Evolutionary conservation across 1,140 invertebrate genomes (phyloP).

Genomic region (Ooceraea biroi): DNA sequence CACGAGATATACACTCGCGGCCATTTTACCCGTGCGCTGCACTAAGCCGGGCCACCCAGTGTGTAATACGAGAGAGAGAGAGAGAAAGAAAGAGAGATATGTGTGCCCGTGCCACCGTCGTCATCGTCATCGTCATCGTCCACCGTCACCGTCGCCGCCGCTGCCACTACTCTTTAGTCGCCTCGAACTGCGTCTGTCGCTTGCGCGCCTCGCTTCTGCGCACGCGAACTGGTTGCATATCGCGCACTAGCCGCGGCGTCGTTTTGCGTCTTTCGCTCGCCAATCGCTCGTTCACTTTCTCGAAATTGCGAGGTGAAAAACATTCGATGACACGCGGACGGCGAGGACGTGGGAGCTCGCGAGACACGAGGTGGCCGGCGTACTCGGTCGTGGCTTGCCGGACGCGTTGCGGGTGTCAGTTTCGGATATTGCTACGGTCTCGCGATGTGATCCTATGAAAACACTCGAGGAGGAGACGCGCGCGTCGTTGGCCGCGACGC

Average conservation of each 20-base stretch:
- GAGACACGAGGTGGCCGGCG: constrained; percentile 1
- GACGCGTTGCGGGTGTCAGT: background rate
- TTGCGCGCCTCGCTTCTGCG: constrained; percentile 72
- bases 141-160: constrained; percentile 21
- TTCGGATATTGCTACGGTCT: background rate
- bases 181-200: constrained; percentile 71
- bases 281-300: constrained; percentile 28
- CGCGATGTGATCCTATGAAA: constrained; percentile 22
- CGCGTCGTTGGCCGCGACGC: background rate
- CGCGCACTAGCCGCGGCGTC: constrained; percentile 4
- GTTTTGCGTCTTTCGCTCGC: constrained; percentile 54
- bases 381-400: background rate
- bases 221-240: constrained; percentile 59
- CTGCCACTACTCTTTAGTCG: constrained; percentile 48
- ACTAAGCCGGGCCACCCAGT: constrained; percentile 74
- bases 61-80: constrained; percentile 61
- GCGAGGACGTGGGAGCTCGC: background rate
- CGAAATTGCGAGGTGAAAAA: constrained; percentile 27
- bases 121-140: constrained; percentile 41
- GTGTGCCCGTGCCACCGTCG: constrained; percentile 9
- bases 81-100: background rate
- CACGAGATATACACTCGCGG: constrained; percentile 66
- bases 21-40: constrained; percentile 75
- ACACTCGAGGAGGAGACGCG: background rate
- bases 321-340: background rate